Percentiles rank a stretch among this genome's conserved stretches.
phyloP scores from a whole-genome alignment of 2,113 vertebrate genomes.

The Carollia perspicillata region DNA sequence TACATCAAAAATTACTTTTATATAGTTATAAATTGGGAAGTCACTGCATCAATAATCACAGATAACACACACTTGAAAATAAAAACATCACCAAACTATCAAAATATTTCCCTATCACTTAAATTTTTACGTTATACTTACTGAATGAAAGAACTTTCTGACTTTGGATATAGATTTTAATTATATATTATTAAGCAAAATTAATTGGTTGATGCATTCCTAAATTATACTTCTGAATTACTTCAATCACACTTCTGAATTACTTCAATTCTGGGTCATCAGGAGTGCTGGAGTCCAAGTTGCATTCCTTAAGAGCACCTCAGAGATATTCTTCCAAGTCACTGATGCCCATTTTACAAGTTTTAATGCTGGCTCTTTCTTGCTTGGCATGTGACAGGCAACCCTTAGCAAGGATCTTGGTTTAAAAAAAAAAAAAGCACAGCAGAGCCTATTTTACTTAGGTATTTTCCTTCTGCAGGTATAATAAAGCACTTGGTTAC shows the following conservation, averaged over 20 bases:
- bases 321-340: neutral
- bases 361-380: neutral
- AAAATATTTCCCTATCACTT: neutral
- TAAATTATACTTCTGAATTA: neutral
- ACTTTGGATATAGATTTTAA: neutral
- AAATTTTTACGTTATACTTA: neutral
- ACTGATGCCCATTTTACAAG: neutral
- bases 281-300: neutral
- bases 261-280: neutral
- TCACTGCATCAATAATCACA: neutral
- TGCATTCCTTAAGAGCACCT: neutral
- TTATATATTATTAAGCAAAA: neutral
- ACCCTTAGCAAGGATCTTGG: neutral
- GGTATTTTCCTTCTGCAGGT: neutral
- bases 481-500: neutral
- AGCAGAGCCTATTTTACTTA: neutral
- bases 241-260: neutral
- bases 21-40: neutral
- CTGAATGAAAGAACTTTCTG: neutral
- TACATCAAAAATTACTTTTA: constrained; percentile 58
- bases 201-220: neutral
- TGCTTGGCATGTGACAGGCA: neutral
- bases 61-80: neutral
- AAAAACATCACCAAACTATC: neutral
- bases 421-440: neutral